phyloP scores from a whole-genome alignment of 1,140 invertebrate genomes.

The Rhagoletis zephyria region DNA sequence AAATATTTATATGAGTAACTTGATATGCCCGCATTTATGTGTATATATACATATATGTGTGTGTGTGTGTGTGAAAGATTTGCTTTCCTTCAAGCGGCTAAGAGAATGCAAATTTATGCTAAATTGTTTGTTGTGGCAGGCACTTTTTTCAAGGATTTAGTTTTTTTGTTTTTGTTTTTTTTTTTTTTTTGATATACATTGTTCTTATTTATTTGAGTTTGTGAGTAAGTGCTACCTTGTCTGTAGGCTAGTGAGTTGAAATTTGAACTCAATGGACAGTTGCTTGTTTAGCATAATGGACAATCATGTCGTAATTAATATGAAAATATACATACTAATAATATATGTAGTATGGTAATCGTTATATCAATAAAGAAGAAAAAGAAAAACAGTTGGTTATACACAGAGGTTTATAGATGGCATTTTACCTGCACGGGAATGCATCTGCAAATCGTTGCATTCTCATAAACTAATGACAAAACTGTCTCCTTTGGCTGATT shows the following conservation, averaged over 20 bases:
- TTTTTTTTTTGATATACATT: background rate
- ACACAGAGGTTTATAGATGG: too few species aligned
- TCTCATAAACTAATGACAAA: too few species aligned
- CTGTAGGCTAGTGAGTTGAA: background rate
- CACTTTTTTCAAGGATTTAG: background rate
- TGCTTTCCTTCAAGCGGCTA: background rate
- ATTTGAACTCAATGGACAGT: background rate
- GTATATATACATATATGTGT: background rate
- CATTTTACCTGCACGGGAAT: too few species aligned
- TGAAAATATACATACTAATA: background rate
- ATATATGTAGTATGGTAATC: too few species aligned
- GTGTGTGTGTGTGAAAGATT: background rate
- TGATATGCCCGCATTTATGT: background rate
- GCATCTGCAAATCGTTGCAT: too few species aligned
- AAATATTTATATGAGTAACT: background rate
- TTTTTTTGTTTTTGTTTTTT: background rate
- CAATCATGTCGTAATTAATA: background rate
- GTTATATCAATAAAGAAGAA: too few species aligned
- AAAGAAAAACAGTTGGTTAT: too few species aligned
- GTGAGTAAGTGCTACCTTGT: background rate
- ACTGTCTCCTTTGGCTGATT: too few species aligned
- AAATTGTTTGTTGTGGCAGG: slow-evolving; percentile 36
- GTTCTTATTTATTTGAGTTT: background rate
- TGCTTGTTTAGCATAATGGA: slow-evolving; percentile 31
- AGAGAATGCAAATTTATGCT: slow-evolving; percentile 32